Evolutionary conservation across 2,113 vertebrate species (phyloP).

Genomic region (Geococcyx californianus): DNA sequence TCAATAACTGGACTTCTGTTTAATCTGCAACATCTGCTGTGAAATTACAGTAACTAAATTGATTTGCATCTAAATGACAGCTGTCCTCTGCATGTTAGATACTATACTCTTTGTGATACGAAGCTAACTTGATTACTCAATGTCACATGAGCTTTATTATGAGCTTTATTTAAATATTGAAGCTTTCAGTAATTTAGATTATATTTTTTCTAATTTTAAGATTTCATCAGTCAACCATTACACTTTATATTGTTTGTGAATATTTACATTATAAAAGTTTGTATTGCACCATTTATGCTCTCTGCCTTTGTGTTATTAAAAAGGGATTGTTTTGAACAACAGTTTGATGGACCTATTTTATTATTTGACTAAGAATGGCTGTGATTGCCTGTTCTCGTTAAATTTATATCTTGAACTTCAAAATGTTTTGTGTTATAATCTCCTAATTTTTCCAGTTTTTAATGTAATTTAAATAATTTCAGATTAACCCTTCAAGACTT

Average conservation of each 20-base stretch:
- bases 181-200: background rate
- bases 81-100: background rate
- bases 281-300: background rate
- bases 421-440: background rate
- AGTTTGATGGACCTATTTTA: background rate
- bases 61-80: background rate
- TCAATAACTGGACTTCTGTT: background rate
- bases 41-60: background rate
- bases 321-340: background rate
- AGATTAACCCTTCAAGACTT: background rate
- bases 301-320: background rate
- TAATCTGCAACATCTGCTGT: background rate
- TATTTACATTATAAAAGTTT: background rate
- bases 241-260: background rate
- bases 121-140: background rate
- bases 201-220: background rate
- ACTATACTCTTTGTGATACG: background rate
- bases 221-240: background rate
- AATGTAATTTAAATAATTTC: background rate
- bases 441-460: background rate
- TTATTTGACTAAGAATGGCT: background rate
- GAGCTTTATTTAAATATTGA: background rate
- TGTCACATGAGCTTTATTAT: background rate
- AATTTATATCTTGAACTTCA: background rate
- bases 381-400: background rate